Evolutionary conservation across 1,140 invertebrate genomes (phyloP).

Genomic region (Amyelois transitella): DNA sequence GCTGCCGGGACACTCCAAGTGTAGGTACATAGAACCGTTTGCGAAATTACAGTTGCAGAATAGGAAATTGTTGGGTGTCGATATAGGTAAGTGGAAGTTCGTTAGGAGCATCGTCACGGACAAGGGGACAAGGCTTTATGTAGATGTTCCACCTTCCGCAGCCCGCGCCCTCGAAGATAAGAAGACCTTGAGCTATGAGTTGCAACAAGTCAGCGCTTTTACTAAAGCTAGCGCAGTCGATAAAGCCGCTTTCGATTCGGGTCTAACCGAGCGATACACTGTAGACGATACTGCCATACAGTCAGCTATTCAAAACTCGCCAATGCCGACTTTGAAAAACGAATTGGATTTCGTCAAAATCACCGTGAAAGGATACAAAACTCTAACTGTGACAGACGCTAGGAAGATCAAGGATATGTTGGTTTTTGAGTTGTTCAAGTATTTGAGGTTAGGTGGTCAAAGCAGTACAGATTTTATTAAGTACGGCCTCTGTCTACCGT

Average conservation of each 20-base stretch:
- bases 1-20: conserved; percentile 57
- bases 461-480: conserved; percentile 49
- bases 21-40: conserved; percentile 41
- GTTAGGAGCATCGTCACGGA: conserved; percentile 48
- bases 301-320: conserved; percentile 14
- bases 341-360: conserved; percentile 40
- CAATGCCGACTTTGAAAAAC: conserved; percentile 37
- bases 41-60: conserved; percentile 58
- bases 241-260: conserved; percentile 54
- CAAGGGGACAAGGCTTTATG: conserved; percentile 54
- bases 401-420: conserved; percentile 51
- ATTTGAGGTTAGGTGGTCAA: conserved; percentile 31
- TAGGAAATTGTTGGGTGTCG: conserved; percentile 33
- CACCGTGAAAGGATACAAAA: conserved; percentile 36
- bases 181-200: conserved; percentile 54
- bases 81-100: conserved; percentile 62
- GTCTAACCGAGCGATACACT: conserved; percentile 35
- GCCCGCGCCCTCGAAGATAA: conserved; percentile 42
- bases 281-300: conserved; percentile 9
- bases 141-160: conserved; percentile 58
- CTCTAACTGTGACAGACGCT: conserved; percentile 25
- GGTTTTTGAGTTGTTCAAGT: conserved; percentile 45
- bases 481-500: conserved; percentile 43
- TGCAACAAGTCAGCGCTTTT: conserved; percentile 59
- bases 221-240: conserved; percentile 55